A percentile compares a stretch with the other conserved stretches of the same genome.
Evolutionary conservation across 2,888 invertebrate species (phyloP).

Genomic region (Cantharis flavilabris): DNA sequence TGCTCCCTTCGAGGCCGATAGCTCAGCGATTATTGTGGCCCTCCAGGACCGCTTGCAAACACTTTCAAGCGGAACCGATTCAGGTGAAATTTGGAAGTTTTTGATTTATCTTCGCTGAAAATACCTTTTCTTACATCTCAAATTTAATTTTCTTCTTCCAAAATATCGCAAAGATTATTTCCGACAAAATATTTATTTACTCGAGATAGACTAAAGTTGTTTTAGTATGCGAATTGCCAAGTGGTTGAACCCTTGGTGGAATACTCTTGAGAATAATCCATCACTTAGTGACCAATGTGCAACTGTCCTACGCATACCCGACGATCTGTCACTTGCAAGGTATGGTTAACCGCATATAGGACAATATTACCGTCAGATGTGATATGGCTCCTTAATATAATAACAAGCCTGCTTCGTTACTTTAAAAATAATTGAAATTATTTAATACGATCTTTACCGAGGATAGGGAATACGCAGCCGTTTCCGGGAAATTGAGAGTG

Average conservation of each 20-base stretch:
- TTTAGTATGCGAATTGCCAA: constrained; percentile 17
- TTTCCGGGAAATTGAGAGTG: too few relatives aligned
- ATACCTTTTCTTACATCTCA: neutral
- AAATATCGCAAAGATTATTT: neutral
- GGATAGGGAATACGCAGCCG: too few relatives aligned
- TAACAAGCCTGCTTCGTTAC: neutral
- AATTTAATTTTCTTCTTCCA: neutral
- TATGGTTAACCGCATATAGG: constrained; percentile 44
- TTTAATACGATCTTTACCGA: too few relatives aligned
- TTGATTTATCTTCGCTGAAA: constrained; percentile 31
- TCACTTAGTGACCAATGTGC: constrained; percentile 48
- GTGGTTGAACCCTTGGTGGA: constrained; percentile 7
- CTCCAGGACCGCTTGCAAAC: constrained; percentile 40
- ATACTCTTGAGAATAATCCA: constrained; percentile 46
- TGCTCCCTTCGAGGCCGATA: constrained; percentile 50
- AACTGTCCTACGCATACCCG: constrained; percentile 43
- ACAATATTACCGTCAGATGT: constrained; percentile 37
- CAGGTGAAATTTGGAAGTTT: constrained; percentile 32
- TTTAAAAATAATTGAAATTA: neutral
- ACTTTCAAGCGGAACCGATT: constrained; percentile 39
- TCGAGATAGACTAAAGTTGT: neutral
- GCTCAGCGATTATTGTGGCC: constrained; percentile 45
- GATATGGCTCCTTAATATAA: constrained; percentile 27
- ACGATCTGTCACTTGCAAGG: constrained; percentile 52
- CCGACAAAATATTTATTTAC: neutral